Evolutionary conservation across 2,888 invertebrate genomes (phyloP).

Genomic region (Tuta absoluta): DNA sequence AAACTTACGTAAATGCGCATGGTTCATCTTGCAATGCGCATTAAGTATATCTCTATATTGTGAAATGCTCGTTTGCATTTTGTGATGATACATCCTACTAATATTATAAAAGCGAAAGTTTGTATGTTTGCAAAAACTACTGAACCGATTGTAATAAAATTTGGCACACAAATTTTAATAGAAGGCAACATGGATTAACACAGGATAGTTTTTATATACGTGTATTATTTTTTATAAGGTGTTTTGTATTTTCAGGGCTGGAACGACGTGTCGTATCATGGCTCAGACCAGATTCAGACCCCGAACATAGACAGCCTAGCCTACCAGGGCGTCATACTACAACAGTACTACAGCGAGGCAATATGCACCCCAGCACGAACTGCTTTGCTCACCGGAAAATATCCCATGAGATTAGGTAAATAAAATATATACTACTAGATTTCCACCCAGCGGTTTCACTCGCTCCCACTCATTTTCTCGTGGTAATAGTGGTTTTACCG

Average conservation of each 20-base stretch:
- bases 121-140: too few species aligned
- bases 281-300: slow-evolving; percentile 92
- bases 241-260: slow-evolving; percentile 84
- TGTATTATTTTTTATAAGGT: too few species aligned
- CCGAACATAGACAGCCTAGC: slow-evolving; percentile 95
- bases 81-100: too few species aligned
- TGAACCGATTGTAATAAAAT: too few species aligned
- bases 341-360: slow-evolving; percentile 92
- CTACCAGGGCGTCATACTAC: slow-evolving; percentile 90
- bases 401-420: slow-evolving; percentile 90
- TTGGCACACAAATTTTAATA: too few species aligned
- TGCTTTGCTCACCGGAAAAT: slow-evolving; percentile 91
- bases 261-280: slow-evolving; percentile 95
- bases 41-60: background rate
- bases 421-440: background rate
- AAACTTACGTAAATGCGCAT: slow-evolving; percentile 13
- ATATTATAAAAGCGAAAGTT: too few species aligned
- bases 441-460: too few species aligned
- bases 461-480: too few species aligned
- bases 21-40: background rate
- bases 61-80: background rate
- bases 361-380: slow-evolving; percentile 92
- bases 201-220: too few species aligned
- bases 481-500: too few species aligned
- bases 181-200: too few species aligned